Base-by-base conservation (phyloP, 2,888 invertebrate genomes). In the Drosophila tanythrix region DNA sequence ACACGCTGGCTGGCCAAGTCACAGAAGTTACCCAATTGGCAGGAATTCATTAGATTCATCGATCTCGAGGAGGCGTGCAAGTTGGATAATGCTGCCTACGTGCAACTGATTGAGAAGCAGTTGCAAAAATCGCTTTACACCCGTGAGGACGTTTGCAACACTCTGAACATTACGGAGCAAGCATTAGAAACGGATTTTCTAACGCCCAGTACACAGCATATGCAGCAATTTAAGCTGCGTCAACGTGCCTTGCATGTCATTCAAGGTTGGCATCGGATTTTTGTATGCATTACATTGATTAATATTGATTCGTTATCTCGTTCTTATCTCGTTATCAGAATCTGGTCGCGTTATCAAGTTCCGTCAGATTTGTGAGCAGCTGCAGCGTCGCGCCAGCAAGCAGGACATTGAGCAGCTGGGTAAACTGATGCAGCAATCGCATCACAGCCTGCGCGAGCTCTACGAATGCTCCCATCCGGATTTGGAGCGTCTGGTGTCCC, bases 381-480 rank as follows among this genome's bases (percentile, higher is more conserved):
- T 88, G 25, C 69, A 81, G 11, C 40, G 13, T 0, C 74, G 71
- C 10, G 6, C 67, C n/a, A 79, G 58, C n/a, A 60, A 72, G 7
- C 73, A 91, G 81, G 48, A 82, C 83, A 81, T 86, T 87, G 31
- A 91, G 11, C 93, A 94, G 52, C 94, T 99, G 56, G 99, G 99
- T 1, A 92, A 94, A 71, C 94, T 99, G 58, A 99, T 99, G 98
- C 95, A 95, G 55, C 95, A 95, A 64, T 99, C 99, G 88, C 99
- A 99, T 91, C 93, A 94, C 43, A 99, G 99, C 90, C 95, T 99
- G 60, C 94, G 95, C 67, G 95, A 95, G 72, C 94, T 97, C 5
- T 99, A 98, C 93, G 97, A 99, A 92, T 99, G 99, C 93, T 99
- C 99, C 66, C 98, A 98, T 94, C 95, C 96, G 1, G 95, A 96